Conservation (phyloP, 1,140 invertebrate species). For the Oreohelix idahoensis region DNA sequence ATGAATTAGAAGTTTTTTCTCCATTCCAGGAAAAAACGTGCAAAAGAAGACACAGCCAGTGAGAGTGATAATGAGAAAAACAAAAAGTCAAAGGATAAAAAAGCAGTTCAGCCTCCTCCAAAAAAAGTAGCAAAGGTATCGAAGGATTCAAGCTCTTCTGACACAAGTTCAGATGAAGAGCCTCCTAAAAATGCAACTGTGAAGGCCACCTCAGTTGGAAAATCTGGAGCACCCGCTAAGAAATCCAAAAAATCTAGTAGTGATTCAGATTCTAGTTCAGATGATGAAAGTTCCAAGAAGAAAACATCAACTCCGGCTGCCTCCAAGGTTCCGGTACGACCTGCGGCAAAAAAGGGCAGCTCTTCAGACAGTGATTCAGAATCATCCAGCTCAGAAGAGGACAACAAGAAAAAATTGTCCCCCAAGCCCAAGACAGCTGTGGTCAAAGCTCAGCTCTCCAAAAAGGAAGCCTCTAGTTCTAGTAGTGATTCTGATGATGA, state of each 20-base stretch:
- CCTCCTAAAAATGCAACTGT: background rate
- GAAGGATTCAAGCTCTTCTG: background rate
- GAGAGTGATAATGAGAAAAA: background rate
- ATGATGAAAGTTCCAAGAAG: conserved; percentile 41
- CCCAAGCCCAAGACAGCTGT: conserved; percentile 29
- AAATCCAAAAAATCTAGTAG: conserved; percentile 43
- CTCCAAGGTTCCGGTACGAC: background rate
- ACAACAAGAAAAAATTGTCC: conserved; percentile 13
- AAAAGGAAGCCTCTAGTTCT: conserved; percentile 22
- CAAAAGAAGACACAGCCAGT: background rate
- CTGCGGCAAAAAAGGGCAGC: conserved; percentile 33
- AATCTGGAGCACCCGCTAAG: background rate
- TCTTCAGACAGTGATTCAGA: conserved; percentile 46
- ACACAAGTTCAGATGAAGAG: conserved; percentile 1
- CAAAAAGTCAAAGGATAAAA: background rate
- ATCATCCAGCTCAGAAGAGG: conserved; percentile 43
- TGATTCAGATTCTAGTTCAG: conserved; percentile 44
- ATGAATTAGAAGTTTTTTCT: background rate
- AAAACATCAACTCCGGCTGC: background rate
- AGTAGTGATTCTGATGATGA: conserved; percentile 29
- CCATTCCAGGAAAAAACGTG: background rate
- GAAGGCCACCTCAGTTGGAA: background rate
- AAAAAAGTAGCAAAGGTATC: conserved; percentile 2
- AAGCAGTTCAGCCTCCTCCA: background rate
- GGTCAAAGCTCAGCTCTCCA: conserved; percentile 10